phyloP scores from a whole-genome alignment of 2,888 invertebrate genomes.

The Drosophila borealis region DNA sequence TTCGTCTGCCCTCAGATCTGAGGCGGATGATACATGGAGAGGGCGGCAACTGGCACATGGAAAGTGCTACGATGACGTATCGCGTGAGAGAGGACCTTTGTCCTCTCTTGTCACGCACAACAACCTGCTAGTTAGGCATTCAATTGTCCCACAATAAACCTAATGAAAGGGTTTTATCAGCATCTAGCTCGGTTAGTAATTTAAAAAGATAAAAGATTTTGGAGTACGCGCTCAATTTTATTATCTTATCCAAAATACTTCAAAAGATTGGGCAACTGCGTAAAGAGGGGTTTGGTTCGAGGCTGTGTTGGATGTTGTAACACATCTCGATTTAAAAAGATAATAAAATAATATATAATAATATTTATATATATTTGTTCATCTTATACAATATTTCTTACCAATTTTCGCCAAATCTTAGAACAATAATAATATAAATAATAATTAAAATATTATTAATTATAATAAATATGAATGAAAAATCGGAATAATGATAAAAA shows the following conservation, averaged over 20 bases:
- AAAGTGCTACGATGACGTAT: constrained; percentile 7
- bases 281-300: too few relatives aligned
- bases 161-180: not conserved
- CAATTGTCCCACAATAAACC: not conserved
- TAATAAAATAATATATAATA: too few relatives aligned
- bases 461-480: not conserved
- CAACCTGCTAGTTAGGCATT: constrained; percentile 4
- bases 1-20: not conserved
- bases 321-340: too few relatives aligned
- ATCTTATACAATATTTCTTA: too few relatives aligned
- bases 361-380: too few relatives aligned
- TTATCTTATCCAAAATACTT: not conserved
- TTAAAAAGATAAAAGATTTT: not conserved
- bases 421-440: too few relatives aligned
- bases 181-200: not conserved
- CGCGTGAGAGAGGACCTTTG: not conserved
- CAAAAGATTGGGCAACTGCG: not conserved
- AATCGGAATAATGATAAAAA: too few relatives aligned
- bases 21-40: not conserved
- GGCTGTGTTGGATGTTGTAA: too few relatives aligned
- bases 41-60: not conserved
- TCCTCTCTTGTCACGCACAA: too few relatives aligned
- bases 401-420: too few relatives aligned
- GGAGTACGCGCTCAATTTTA: not conserved
- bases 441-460: not conserved